phyloP scores from a whole-genome alignment of 2,888 invertebrate genomes.

The Cephus spinipes region DNA sequence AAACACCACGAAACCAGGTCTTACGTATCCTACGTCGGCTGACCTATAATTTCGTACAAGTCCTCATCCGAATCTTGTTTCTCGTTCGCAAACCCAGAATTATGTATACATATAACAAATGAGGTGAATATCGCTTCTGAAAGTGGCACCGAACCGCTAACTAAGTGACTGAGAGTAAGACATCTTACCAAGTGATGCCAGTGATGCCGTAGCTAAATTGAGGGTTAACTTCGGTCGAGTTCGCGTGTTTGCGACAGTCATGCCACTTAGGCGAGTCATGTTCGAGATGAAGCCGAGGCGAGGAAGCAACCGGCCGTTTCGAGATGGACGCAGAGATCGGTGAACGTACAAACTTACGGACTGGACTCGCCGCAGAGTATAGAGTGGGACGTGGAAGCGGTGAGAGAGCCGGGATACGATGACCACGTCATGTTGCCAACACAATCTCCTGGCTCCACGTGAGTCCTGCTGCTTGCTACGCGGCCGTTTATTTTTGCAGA shows the following conservation, averaged over 20 bases:
- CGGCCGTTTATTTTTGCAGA: slow-evolving; percentile 47
- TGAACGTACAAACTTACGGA: background rate
- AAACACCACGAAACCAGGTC: too few species aligned
- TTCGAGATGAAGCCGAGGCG: slow-evolving; percentile 15
- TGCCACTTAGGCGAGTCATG: slow-evolving; percentile 38
- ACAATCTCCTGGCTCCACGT: slow-evolving; percentile 21
- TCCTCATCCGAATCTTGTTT: too few species aligned
- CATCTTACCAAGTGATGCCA: slow-evolving; percentile 20
- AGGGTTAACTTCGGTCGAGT: slow-evolving; percentile 51
- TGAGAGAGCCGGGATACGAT: slow-evolving; percentile 23
- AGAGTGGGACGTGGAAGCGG: background rate
- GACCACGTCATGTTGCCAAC: slow-evolving; percentile 28
- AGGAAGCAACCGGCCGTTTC: slow-evolving; percentile 5
- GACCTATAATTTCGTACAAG: too few species aligned
- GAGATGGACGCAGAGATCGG: background rate
- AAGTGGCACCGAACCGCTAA: slow-evolving; percentile 31
- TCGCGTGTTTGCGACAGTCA: slow-evolving; percentile 53
- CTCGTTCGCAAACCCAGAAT: slow-evolving; percentile 4
- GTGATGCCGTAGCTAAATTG: slow-evolving; percentile 45
- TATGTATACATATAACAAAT: background rate
- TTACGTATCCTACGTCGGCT: too few species aligned
- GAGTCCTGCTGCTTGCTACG: slow-evolving; percentile 22
- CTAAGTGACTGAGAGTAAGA: slow-evolving; percentile 49
- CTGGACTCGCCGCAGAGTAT: background rate
- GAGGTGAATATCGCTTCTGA: slow-evolving; percentile 26